Base-by-base conservation (phyloP, 2,888 invertebrate species). In the Zaprionus bogoriensis region DNA sequence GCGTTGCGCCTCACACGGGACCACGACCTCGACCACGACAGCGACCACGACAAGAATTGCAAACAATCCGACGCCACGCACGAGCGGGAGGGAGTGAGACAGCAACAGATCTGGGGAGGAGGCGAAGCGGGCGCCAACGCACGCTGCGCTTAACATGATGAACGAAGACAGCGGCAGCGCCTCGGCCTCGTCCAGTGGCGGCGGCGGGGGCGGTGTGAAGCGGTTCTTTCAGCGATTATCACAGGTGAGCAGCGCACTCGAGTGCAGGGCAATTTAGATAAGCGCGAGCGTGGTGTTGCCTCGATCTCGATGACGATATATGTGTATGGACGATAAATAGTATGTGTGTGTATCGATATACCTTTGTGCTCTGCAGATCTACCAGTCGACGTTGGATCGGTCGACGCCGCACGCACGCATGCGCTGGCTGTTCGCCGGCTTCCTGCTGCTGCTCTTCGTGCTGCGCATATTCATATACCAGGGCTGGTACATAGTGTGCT, bases 401-500 rank as follows among this genome's bases (percentile, higher is more conserved):
- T 96, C 96, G 93, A 97, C 97, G 78, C 97, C 97, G 61, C 95
- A 96, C 89, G 92, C 94, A 70, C 93, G 93, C 89, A 93, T 94
- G 78, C 93, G 98, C 92, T 98, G 98, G 98, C 91, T 93, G 61
- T 94, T 94, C 84, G 95, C 96, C 68, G 91, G 93, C 81, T 90
- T 94, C 67, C 92, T 97, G 76, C 91, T 97, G 89, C 84, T 94
- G 65, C 89, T 94, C 89, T 98, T 97, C 92, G 92, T 96, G 89
- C 92, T 96, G 86, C 94, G 97, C 91, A 94, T 98, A 91, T 92
- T 97, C 89, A 91, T 95, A 78, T 94, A 95, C 89, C 97, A 99
- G 97, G 99, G 99, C 79, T 99, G 99, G 98, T 99, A 99, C 91
- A 99, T 99, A 87, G 95, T 99, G 65, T 98, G 99, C 80, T 99